Evolutionary conservation across 2,113 vertebrate species (phyloP).

Genomic region (Lepus timidus): DNA sequence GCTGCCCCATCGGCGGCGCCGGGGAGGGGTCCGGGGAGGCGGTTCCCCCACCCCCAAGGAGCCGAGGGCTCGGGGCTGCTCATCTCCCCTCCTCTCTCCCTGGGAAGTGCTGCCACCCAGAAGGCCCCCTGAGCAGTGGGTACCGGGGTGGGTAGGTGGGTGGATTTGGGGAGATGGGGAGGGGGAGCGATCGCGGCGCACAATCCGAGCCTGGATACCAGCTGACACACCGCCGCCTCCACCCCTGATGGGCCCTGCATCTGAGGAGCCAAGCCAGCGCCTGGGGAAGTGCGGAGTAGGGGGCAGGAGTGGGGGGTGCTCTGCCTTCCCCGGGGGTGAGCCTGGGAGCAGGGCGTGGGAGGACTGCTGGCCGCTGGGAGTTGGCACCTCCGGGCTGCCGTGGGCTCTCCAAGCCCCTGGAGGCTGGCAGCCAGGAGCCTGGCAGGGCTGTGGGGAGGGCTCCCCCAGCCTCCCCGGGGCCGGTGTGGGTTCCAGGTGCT

Average conservation of each 20-base stretch:
- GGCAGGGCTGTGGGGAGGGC: conserved; percentile 5
- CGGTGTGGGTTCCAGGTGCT: neutral
- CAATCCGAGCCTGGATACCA: conserved; percentile 84
- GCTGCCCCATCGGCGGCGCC: conserved; percentile 71
- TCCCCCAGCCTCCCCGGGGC: neutral
- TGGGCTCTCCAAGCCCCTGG: neutral
- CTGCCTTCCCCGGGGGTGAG: neutral
- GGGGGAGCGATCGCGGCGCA: conserved; percentile 87
- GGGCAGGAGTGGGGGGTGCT: neutral
- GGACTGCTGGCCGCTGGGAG: neutral
- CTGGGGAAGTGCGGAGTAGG: conserved; percentile 54
- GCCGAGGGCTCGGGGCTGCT: conserved; percentile 64
- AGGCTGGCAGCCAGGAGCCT: conserved; percentile 30
- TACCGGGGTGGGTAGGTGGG: conserved; percentile 83
- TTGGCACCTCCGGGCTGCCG: neutral
- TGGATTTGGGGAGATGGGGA: conserved; percentile 86
- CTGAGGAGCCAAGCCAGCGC: conserved; percentile 74
- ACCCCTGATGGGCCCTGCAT: conserved; percentile 81
- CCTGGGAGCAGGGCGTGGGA: neutral
- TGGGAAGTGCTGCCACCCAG: conserved; percentile 66
- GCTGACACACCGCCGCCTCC: conserved; percentile 86
- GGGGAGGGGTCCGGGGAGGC: conserved; percentile 60
- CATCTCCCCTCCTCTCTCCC: conserved; percentile 41
- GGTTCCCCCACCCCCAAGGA: conserved; percentile 60
- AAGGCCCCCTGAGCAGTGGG: conserved; percentile 81